Base-by-base conservation (phyloP, 2,797 vertebrate genomes). In the Cirrhinus mrigala region DNA sequence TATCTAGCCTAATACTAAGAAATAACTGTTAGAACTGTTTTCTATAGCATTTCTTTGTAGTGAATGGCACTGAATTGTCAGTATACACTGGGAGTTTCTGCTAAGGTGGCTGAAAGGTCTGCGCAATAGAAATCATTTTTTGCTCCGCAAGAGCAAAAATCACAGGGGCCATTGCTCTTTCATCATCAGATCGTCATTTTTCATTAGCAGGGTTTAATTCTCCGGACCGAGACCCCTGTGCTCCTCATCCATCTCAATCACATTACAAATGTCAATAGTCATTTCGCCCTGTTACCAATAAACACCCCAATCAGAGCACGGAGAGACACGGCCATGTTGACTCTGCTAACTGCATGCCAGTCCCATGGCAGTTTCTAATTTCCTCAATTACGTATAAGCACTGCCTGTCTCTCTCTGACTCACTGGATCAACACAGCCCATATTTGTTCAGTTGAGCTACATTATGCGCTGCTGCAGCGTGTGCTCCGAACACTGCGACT, bases 361-460 rank as follows among this genome's bases (percentile, higher is more conserved):
- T 88, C 89, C 90, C 79, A 85, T 91, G 90, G 90, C 89, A 92
- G 90, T 88, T 86, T 88, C 89, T 92, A 90, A 93, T 94, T 94
- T 94, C 94, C 92, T 93, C 86, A 87, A 82, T 91, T 88, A 89
- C 54, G 27, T 37, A 85, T 83, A 87, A 85, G 87, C 80, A 89
- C 91, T 88, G 86, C 54, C 50, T 87, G 91, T 90, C 79, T 46
- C 73, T 52, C 56, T 77, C 88, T 90, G 82, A 91, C 90, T 86
- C 92, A 89, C 92, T 89, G 90, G 88, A 91, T 91, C 92, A 95
- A 91, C 92, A 91, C 90, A 90, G 92, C 88, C 88, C 0, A 48
- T 97, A 94, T 97, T 97, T 97, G 92, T 96, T 96, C 96, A 97
- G 96, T 97, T 97, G 96, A 94, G 94, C 87, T 91, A 90, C 93